These are phyloP conservation scores for Neodiprion pinetum DNA, from an alignment of 1,140 invertebrate species.

Conservation along the genomic window DNA sequence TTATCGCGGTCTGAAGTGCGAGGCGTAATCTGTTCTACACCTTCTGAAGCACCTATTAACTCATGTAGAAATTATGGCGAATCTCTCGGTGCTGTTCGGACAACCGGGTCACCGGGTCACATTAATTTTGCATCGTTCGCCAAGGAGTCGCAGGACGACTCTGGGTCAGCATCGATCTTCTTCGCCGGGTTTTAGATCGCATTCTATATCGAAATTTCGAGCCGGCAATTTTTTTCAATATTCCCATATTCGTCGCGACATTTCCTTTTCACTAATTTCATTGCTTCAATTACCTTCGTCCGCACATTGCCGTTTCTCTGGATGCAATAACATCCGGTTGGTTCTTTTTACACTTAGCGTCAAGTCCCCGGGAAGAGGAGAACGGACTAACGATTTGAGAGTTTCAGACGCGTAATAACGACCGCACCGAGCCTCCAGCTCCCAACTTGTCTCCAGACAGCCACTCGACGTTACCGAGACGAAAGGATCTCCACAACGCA, in stretches of 20 bases:
- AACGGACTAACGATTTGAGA: background rate
- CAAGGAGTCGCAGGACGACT: background rate
- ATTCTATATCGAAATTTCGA: too few relatives aligned
- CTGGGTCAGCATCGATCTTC: background rate
- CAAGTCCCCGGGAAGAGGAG: background rate
- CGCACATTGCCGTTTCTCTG: background rate
- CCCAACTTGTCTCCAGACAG: background rate
- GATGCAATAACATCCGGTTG: background rate
- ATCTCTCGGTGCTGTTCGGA: conserved; percentile 32
- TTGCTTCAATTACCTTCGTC: too few relatives aligned
- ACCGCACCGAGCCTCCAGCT: background rate
- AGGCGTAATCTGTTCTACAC: conserved; percentile 19
- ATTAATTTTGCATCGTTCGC: conserved; percentile 37
- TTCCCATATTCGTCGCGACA: too few relatives aligned
- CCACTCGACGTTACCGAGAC: background rate
- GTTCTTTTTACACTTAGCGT: background rate
- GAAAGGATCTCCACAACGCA: background rate
- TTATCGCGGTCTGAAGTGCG: conserved; percentile 31
- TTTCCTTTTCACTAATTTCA: too few relatives aligned
- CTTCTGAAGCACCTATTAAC: conserved; percentile 31
- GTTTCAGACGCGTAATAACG: conserved; percentile 4
- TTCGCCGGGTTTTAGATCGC: too few relatives aligned
- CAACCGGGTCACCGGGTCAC: conserved; percentile 33
- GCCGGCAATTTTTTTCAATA: too few relatives aligned
- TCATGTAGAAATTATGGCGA: conserved; percentile 22